Base-by-base conservation (phyloP, 1,140 invertebrate species). In the Portunus trituberculatus region DNA sequence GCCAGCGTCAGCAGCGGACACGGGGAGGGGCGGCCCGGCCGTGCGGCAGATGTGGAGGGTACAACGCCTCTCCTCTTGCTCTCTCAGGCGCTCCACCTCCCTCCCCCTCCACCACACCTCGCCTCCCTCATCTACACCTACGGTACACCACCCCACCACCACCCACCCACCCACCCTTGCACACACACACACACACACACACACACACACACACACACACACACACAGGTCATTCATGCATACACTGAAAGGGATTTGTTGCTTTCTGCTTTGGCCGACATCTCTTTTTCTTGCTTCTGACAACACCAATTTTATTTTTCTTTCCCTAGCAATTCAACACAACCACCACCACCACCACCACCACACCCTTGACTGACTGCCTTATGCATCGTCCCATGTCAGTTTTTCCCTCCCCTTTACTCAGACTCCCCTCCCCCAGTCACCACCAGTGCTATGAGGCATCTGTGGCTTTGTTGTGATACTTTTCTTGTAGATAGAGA, bases 101-200 rank as follows among this genome's bases (percentile, higher is more conserved):
- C 94, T 45, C 94, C 94, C 32, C 94, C 94, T 67, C 94, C 94
- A 95, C 94, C 94, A 87, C 94, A 95, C 83, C 94, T 95, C 89
- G 94, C 94, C 94, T 95, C 94, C 67, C 94, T 95, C 91, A 95
- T 95, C 94, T 95, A 95, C 94, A 95, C 94, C 83, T 95, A 95
- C 94, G 94, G 94, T 95, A 95, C 91, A 92, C 94, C 92, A 52
- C 92, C 45, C 6, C 52, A 59, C 10, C 52, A n/a, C 25, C 39
- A 39, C 39, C 39, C 39, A 39, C 39, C 39, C 39, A 39, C 1
- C 39, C 39, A 39, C 7, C 28, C 32, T 0, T 6, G 20, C 76
- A 4, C 91, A 25, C 7, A 31, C 29, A 82, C 14, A 39, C 59
- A 83, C n/a, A 29, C 46, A 89, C 67, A 52, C 86, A 39, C 52